Evolutionary conservation across 1,140 invertebrate species (phyloP), one percentile per base, ranked within the genome.

Genomic region (Panagrolaimus sp.): DNA sequence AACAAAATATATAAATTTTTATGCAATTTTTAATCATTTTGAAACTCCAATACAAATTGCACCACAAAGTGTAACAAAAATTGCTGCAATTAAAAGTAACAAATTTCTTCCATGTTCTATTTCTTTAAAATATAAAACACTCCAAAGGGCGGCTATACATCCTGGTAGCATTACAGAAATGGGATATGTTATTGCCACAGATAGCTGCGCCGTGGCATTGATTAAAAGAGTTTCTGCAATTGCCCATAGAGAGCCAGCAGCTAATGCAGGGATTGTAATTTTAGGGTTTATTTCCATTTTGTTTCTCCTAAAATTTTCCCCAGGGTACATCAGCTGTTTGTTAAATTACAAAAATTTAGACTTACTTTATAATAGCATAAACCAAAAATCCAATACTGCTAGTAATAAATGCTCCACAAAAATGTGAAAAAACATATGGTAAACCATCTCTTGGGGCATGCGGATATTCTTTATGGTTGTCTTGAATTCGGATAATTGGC

Each of bases 401-500:
- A 14, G 43, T 53, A 42, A 76, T 68, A 57, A 75, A 75, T 14
- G 72, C 65, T 9, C 73, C 73, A 63, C 72, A 75, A 53, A 66
- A 75, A 63, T 76, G 74, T 8, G 74, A 72, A 46, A 75, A 75
- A 14, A 76, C 57, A 38, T 75, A 75, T 38, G 62, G 61, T 57
- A 76, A 38, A 5, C 72, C 74, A 25, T 27, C 51, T 5, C 27
- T 42, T 51, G 73, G 64, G n/a, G 47, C 44, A 48, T 61, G 48
- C 31, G 48, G 65, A 53, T 57, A 72, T 27, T 51, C 23, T n/a
- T 61, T 9, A n/a, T 31, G 27, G 65, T 72, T 70, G 11, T 76
- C 73, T 47, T 72, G 66, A 42, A 74, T 74, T 44, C 44, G 31
- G 43, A 27, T 20, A 67, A 75, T 62, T 27, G 73, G 73, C 27